These are phyloP conservation scores for Aleiodes leptofemur DNA, from an alignment of 2,888 invertebrate species.

Conservation along the genomic window DNA sequence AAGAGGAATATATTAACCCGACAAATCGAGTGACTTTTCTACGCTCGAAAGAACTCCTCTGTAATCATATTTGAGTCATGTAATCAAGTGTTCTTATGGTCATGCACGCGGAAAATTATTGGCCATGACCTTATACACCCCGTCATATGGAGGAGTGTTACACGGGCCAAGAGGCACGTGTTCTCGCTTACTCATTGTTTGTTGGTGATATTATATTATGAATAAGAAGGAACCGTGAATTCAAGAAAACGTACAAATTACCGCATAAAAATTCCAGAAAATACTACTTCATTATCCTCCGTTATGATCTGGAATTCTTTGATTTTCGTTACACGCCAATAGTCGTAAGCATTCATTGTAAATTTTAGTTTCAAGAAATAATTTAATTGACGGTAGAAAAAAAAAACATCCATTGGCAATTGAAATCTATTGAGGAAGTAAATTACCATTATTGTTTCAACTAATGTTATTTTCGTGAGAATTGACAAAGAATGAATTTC, in stretches of 20 bases:
- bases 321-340: constrained; percentile 28
- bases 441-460: too few species aligned
- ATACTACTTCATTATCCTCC: constrained; percentile 18
- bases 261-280: constrained; percentile 49
- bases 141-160: constrained; percentile 24
- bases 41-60: constrained; percentile 4
- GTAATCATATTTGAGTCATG: constrained; percentile 37
- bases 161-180: constrained; percentile 55
- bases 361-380: not conserved
- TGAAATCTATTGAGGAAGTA: not conserved
- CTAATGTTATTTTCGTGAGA: too few species aligned
- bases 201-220: constrained; percentile 54
- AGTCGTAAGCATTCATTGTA: constrained; percentile 20
- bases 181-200: constrained; percentile 48
- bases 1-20: constrained; percentile 3
- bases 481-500: too few species aligned
- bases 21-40: constrained; percentile 15
- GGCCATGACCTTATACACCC: constrained; percentile 47
- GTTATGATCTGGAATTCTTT: constrained; percentile 24
- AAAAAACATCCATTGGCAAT: not conserved
- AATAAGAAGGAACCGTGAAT: constrained; percentile 55
- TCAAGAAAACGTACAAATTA: constrained; percentile 55
- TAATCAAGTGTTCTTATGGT: constrained; percentile 45
- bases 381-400: not conserved
- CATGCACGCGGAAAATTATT: constrained; percentile 58